Conservation (phyloP, 1,140 invertebrate species). For the Hypothenemus hampei region DNA sequence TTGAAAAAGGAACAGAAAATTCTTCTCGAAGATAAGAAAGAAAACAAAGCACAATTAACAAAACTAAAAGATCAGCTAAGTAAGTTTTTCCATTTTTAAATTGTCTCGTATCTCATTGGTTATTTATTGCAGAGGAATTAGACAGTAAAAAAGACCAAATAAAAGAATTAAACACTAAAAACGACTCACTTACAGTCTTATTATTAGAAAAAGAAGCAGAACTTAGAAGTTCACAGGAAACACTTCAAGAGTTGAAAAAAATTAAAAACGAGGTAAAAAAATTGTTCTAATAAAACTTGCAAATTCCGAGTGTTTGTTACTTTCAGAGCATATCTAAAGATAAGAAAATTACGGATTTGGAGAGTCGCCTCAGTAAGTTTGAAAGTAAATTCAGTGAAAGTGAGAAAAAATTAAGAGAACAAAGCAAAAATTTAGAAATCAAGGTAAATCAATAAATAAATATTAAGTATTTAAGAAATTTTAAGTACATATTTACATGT, state of each 20-base stretch:
- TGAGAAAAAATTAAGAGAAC: conserved; percentile 58
- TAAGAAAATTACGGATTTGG: conserved; percentile 53
- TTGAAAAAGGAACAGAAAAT: conserved; percentile 48
- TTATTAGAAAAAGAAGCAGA: conserved; percentile 50
- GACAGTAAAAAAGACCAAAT: conserved; percentile 48
- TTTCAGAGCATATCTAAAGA: conserved; percentile 53
- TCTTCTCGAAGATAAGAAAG: conserved; percentile 52
- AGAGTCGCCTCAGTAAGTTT: conserved; percentile 55
- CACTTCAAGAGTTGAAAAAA: conserved; percentile 55
- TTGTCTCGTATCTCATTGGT: too few species aligned
- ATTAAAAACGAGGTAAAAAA: conserved; percentile 53
- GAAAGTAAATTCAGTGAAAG: conserved; percentile 58
- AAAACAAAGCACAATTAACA: conserved; percentile 52
- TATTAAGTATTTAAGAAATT: too few species aligned
- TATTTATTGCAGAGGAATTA: conserved; percentile 49
- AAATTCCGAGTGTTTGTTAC: too few species aligned
- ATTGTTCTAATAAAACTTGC: conserved; percentile 33
- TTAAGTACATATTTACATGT: background rate
- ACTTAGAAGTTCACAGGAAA: too few species aligned
- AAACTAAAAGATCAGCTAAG: conserved; percentile 51
- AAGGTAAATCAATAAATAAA: conserved; percentile 47
- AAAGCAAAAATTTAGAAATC: conserved; percentile 56
- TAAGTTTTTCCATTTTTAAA: too few species aligned
- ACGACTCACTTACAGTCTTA: conserved; percentile 45
- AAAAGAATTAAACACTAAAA: conserved; percentile 52